Evolutionary conservation across 2,888 invertebrate species (phyloP).

Genomic region (Apotomis turbidana): DNA sequence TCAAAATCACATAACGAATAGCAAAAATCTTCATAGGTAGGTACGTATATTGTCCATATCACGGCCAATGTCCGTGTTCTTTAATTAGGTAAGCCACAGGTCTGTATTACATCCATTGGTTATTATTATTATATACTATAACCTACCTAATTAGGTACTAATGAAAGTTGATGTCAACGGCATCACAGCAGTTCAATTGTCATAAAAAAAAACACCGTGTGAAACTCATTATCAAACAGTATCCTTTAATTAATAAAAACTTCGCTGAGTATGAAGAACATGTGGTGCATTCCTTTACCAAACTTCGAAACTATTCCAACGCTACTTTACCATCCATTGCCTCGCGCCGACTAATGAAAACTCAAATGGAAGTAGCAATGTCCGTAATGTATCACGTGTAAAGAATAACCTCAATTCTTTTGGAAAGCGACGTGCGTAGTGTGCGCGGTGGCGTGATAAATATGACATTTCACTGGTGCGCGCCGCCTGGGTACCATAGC

Average conservation of each 20-base stretch:
- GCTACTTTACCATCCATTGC: conserved; percentile 40
- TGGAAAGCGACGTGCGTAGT: conserved; percentile 66
- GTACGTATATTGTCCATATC: too few species aligned
- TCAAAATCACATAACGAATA: too few species aligned
- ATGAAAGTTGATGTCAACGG: background rate
- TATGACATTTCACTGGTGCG: conserved; percentile 63
- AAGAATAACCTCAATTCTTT: conserved; percentile 40
- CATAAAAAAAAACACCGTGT: conserved; percentile 15
- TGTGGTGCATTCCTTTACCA: conserved; percentile 46
- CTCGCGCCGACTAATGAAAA: background rate
- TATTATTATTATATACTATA: too few species aligned
- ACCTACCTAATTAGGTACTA: too few species aligned
- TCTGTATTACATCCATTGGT: too few species aligned
- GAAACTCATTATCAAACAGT: conserved; percentile 10
- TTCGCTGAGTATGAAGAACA: conserved; percentile 41
- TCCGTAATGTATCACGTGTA: conserved; percentile 47
- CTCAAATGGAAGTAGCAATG: background rate
- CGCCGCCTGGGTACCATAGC: conserved; percentile 51
- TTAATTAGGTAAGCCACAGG: too few species aligned
- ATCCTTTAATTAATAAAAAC: conserved; percentile 16
- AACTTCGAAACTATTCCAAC: conserved; percentile 22
- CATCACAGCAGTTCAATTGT: background rate
- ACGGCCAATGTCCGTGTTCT: too few species aligned
- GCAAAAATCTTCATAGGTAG: too few species aligned
- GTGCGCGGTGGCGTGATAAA: conserved; percentile 58